Base-by-base conservation (phyloP, 2,888 invertebrate genomes). In the Fragum fragum region DNA sequence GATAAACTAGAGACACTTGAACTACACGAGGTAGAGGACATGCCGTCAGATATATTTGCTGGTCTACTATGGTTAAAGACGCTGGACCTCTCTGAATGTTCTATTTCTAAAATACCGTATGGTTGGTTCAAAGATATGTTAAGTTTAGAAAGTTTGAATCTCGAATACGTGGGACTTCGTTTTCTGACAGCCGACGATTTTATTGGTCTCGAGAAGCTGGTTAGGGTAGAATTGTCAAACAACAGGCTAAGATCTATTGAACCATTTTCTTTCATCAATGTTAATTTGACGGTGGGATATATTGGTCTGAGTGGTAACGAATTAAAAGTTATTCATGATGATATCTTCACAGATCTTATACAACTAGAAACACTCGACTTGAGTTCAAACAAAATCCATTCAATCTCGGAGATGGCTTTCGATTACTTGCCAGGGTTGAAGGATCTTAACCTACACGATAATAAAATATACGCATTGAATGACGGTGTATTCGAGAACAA, bases 351-450 rank as follows among this genome's bases (percentile, higher is more conserved):
- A 6, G 23, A 39, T 18, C 42, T 74, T 9, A n/a, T 71, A 0
- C 29, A 39, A 0, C 28, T 83, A 39, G 47, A 68, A 61, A 42
- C 1, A 23, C 59, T 83, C 1, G 77, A 75, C 55, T 28, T 83
- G 47, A 61, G 72, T 68, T 39, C 52, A 16, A 83, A 83, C 53
- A 23, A 72, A 42, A 80, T 83, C 36, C 57, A 28, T 16, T 57
- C 55, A 0, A 73, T 79, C 36, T 42, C 39, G 26, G 39, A 16
- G 3, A 32, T 47, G 14, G 76, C 73, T 14, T 83, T 83, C 32
- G 14, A 57, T 55, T 47, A 66, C 11, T n/a, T 83, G 32, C 18
- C 32, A 29, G 14, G 53, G 0, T 39, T 83, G 39, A 32, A 68
- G 26, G 9, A 66, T 18, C 66, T 83, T 21, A 39, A 69, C 59